Base-by-base conservation (phyloP, 2,113 vertebrate genomes). In the Serinus canaria region DNA sequence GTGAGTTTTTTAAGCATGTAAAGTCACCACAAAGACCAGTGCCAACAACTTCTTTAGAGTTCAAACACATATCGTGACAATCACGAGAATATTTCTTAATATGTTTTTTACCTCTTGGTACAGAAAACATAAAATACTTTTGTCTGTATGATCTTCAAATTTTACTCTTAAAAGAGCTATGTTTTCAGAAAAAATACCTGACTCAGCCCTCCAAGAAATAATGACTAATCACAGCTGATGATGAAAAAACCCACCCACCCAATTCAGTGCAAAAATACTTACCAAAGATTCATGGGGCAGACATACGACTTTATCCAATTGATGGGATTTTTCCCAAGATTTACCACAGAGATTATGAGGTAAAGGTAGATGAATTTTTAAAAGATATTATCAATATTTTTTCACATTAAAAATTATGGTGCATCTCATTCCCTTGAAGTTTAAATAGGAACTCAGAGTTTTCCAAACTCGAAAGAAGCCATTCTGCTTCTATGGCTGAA, bases 401-500 rank as follows among this genome's bases (percentile, higher is more conserved):
- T 88, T 83, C 15, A 41, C 8, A 24, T 50, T 47, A 58, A 88
- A 95, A 88, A 77, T 63, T 50, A 25, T 28, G 11, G 9, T 83
- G 11, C 52, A 59, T 68, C 14, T 15, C 9, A 7, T 49, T 94
- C 50, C n/a, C 39, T 37, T 59, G 43, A 63, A 72, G 19, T 83
- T 89, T 49, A 83, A 77, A 53, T 30, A 80, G 53, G 60, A 94
- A 47, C 33, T 70, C 33, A 49, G 55, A 81, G 33, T 84, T 63
- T 93, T 79, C 46, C 25, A 35, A 17, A 28, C 59, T 60, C 70
- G 74, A 68, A 87, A 93, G 63, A 89, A 87, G 50, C 22, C 20
- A 41, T 79, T 49, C 64, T 80, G 67, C 44, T 75, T 92, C 64
- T 78, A 49, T 82, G 47, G 31, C n/a, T 91, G 64, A 87, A 89